Evolutionary conservation across 2,113 vertebrate species (phyloP), one percentile per base, ranked within the genome.

Genomic region (Lasiurus cinereus): DNA sequence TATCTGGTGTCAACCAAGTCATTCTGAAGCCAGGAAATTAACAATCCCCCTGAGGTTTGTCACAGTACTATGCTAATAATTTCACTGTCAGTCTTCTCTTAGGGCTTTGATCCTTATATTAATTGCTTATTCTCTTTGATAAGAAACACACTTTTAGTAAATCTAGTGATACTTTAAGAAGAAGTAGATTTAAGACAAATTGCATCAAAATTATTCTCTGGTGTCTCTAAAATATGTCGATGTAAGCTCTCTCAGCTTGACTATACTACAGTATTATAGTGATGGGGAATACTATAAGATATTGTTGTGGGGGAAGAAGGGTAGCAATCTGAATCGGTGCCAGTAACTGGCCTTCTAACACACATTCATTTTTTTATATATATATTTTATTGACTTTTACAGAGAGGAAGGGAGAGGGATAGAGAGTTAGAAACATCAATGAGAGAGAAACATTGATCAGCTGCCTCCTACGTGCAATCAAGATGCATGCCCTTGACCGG

Each of bases 1-100:
- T 67, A 87, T n/a, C 36, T 93, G 76, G 43, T 59, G 46, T 89
- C 93, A 96, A 69, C 50, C n/a, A 80, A 72, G 54, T 94, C 18
- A 66, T 76, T 95, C 64, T 87, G 79, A 79, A 93, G 52, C 39
- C 84, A 84, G 52, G 52, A 95, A 95, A 89, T 67, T 50, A 80
- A 67, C 29, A 84, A 1, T 8, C 22, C n/a, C 39, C 29, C 33
- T 56, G 33, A 52, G 36, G 11, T 74, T 59, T 76, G 64, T 76
- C 31, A 27, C 8, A 6, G 18, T 50, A 36, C 15, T 56, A 1
- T 66, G 9, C 1, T 4, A 83, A 89, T 79, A 36, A 89, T 83
- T 83, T 76, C 59, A 76, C 29, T 36, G 86, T 66, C 33, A 88
- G 21, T 56, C 90, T 82, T 62, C 62, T 36, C 4, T 59, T 89